Base-by-base conservation (phyloP, 2,888 invertebrate species). In the Romanomermis culicivorax region DNA sequence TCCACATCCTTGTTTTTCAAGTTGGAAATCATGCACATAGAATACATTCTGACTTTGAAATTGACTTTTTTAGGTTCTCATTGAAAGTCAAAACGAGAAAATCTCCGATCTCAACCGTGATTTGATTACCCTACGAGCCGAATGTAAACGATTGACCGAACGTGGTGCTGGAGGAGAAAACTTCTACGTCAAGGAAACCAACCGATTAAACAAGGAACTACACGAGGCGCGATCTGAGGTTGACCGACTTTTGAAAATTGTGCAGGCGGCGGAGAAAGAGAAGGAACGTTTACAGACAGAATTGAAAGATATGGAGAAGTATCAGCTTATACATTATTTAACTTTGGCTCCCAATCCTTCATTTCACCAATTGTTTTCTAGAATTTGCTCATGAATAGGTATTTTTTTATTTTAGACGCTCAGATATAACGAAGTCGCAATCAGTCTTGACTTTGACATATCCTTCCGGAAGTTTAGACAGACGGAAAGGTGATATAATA, bases 191-290 rank as follows among this genome's bases (percentile, higher is more conserved):
- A 11, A 30, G 30, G 56, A 56, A 30, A 25, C 55, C 25, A 50
- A 53, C 2, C 26, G 43, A 47, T 20, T 56, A 14, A 43, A 26
- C 20, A n/a, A 42, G 25, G 56, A 56, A 11, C 30, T 68, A 29
- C 65, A 68, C 55, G 57, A 60, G 42, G 63, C 69, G 0, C 63
- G 65, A 14, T 56, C 59, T 2, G 72, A 73, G 58, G 68, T 73
- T 14, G 72, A 74, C 52, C 65, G 70, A 51, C 62, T 74, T 55
- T 65, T 72, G 53, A 66, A 66, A 49, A 67, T 71, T 58, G 62
- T 74, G 27, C 66, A 69, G 52, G 63, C 64, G 2, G 58, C 68
- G 55, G 74, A 74, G 58, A 66, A 65, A 43, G 74, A 74, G 56
- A 67, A 67, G 56, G 58, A 61, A 23, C 64, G 65, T 25, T 67